These are phyloP conservation scores for Scaptodrosophila latifasciaeformis DNA, from an alignment of 2,888 invertebrate species.

Conservation along the genomic window DNA sequence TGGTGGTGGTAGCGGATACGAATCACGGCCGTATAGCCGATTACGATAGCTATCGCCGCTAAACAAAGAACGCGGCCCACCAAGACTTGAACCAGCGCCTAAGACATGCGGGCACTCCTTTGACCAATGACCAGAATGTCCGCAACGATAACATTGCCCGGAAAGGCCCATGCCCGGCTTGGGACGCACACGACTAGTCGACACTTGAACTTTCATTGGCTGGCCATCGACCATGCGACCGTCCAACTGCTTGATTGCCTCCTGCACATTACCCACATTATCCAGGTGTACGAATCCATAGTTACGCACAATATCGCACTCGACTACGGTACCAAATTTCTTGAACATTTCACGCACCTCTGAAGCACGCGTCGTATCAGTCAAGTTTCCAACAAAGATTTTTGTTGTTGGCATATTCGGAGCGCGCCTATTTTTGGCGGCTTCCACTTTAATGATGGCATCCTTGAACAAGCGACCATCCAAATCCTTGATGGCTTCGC, in stretches of 20 bases:
- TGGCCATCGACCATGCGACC: constrained; percentile 94
- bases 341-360: constrained; percentile 95
- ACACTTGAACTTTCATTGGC: constrained; percentile 94
- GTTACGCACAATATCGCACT: constrained; percentile 98
- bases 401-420: constrained; percentile 93
- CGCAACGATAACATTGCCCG: constrained; percentile 96
- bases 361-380: constrained; percentile 93
- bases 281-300: constrained; percentile 99
- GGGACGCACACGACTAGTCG: constrained; percentile 93
- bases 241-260: constrained; percentile 93
- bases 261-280: constrained; percentile 89
- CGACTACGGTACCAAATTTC: constrained; percentile 95
- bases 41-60: constrained; percentile 83
- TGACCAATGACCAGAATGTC: constrained; percentile 96
- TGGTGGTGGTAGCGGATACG: constrained; percentile 93
- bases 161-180: constrained; percentile 98
- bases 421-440: constrained; percentile 91
- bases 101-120: constrained; percentile 94
- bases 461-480: constrained; percentile 92
- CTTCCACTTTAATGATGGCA: constrained; percentile 92
- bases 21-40: constrained; percentile 89
- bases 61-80: constrained; percentile 75
- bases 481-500: constrained; percentile 92
- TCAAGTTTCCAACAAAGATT: constrained; percentile 97
- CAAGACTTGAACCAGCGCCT: constrained; percentile 80